Evolutionary conservation across 2,113 vertebrate species (phyloP).

Genomic region (Gnathonemus echidnorhynchus): DNA sequence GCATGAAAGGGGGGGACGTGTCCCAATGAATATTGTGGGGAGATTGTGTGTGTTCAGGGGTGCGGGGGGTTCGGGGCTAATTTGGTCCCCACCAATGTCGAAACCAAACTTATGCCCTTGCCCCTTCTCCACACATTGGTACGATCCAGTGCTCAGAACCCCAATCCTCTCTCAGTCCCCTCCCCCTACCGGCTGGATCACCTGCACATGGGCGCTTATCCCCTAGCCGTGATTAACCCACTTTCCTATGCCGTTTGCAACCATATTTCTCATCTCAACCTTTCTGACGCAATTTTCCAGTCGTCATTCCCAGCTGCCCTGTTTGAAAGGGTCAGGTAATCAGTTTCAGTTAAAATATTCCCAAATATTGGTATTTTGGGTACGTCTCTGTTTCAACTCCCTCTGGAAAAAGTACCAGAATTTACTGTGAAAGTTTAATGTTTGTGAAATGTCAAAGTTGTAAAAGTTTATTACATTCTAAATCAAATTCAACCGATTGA

Average conservation of each 20-base stretch:
- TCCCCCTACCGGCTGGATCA: neutral
- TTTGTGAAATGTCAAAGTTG: neutral
- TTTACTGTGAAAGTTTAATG: neutral
- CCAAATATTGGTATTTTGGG: neutral
- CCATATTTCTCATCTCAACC: neutral
- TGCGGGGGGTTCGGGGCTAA: neutral
- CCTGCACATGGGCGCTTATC: neutral
- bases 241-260: neutral
- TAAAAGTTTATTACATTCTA: neutral
- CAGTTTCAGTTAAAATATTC: neutral
- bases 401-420: neutral
- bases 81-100: neutral
- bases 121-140: neutral
- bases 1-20: neutral
- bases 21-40: neutral
- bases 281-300: neutral
- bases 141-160: neutral
- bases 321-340: neutral
- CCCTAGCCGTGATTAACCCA: neutral
- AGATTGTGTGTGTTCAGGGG: neutral
- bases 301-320: neutral
- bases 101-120: neutral
- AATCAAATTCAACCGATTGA: neutral
- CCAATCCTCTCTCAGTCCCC: neutral
- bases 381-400: neutral